phyloP scores from a whole-genome alignment of 1,140 invertebrate genomes.

The Drosophila suzukii region DNA sequence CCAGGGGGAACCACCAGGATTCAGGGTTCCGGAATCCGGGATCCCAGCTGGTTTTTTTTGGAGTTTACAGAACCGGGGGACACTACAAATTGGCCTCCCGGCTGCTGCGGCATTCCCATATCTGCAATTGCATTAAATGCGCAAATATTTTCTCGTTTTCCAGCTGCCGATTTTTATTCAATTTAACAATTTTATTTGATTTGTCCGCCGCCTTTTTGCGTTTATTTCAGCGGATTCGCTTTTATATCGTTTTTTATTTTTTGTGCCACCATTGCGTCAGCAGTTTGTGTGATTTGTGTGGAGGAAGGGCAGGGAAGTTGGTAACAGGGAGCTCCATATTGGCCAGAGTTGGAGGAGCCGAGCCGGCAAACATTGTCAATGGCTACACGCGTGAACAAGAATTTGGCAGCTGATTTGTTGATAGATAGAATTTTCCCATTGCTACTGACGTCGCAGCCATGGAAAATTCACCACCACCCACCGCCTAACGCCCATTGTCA shows the following conservation, averaged over 20 bases:
- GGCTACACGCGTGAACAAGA: constrained; percentile 77
- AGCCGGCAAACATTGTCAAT: constrained; percentile 64
- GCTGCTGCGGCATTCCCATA: constrained; percentile 33
- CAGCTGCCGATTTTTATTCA: constrained; percentile 78
- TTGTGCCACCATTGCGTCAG: constrained; percentile 45
- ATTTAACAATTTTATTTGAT: constrained; percentile 83
- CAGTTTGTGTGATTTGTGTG: constrained; percentile 49
- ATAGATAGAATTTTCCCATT: constrained; percentile 69
- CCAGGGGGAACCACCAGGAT: constrained; percentile 9
- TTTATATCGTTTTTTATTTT: neutral
- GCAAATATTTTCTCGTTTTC: constrained; percentile 71
- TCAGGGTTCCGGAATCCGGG: neutral
- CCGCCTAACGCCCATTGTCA: constrained; percentile 61
- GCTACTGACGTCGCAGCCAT: constrained; percentile 12
- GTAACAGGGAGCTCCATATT: constrained; percentile 1
- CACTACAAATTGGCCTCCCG: constrained; percentile 57
- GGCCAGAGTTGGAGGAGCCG: neutral
- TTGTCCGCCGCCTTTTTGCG: constrained; percentile 50
- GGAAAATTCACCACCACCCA: neutral
- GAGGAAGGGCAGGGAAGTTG: neutral
- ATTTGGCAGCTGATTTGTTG: constrained; percentile 81
- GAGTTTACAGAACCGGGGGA: neutral
- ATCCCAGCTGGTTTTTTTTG: neutral
- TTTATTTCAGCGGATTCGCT: constrained; percentile 32
- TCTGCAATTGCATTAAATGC: constrained; percentile 75